These are phyloP conservation scores for Falcunculus frontatus DNA, from an alignment of 2,113 vertebrate genomes.

Conservation along the genomic window DNA sequence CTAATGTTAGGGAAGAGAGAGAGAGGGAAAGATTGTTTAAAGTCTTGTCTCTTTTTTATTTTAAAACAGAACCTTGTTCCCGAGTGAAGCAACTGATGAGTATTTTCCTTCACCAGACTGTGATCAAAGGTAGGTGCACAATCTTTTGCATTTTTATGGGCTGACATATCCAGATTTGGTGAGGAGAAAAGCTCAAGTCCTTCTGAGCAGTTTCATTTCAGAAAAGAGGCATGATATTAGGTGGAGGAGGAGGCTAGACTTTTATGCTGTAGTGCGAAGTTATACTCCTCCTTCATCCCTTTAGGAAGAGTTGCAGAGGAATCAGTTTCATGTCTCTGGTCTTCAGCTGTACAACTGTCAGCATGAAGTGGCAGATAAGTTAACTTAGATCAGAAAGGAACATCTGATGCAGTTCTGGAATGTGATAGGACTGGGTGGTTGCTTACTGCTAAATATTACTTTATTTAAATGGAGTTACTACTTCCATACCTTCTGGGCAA, in stretches of 20 bases:
- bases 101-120: not conserved
- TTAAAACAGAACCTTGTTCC: slow-evolving; percentile 6
- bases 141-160: not conserved
- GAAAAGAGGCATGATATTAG: not conserved
- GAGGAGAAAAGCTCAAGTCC: not conserved
- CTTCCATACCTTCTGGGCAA: not conserved
- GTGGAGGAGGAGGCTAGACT: not conserved
- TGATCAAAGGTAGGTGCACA: slow-evolving; percentile 1
- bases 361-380: not conserved
- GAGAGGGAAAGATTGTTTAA: not conserved
- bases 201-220: not conserved
- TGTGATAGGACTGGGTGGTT: not conserved
- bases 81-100: not conserved
- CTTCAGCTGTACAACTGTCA: not conserved
- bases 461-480: not conserved
- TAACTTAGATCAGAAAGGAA: not conserved
- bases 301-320: not conserved
- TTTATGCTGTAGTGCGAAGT: not conserved
- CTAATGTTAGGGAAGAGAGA: not conserved
- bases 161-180: not conserved
- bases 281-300: not conserved
- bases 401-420: not conserved
- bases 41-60: not conserved
- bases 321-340: not conserved
- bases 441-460: not conserved